phyloP scores from a whole-genome alignment of 1,140 invertebrate genomes.

The Rhopalosiphum padi region DNA sequence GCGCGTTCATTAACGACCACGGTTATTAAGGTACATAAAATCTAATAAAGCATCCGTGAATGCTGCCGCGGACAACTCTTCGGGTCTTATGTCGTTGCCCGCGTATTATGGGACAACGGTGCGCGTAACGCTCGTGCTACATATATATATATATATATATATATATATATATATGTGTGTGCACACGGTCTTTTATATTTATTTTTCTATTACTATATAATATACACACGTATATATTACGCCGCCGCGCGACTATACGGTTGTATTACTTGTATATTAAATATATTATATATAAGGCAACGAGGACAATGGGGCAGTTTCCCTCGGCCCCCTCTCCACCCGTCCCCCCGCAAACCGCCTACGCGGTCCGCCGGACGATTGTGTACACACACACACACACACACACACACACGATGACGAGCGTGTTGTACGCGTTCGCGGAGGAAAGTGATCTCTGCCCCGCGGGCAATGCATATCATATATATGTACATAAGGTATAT shows the following conservation, averaged over 20 bases:
- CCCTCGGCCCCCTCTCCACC: neutral
- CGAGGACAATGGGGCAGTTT: neutral
- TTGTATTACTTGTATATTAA: neutral
- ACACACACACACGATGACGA: neutral
- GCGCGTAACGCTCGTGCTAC: neutral
- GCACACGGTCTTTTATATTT: neutral
- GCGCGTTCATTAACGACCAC: neutral
- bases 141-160: neutral
- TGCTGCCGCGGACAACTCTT: neutral
- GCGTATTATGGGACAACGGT: neutral
- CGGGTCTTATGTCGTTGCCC: neutral
- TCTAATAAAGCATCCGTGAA: neutral
- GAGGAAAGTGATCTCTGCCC: slow-evolving; percentile 6
- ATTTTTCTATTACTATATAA: neutral
- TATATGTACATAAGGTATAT: too few species aligned
- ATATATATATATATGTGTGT: neutral
- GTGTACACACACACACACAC: neutral
- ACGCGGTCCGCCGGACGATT: neutral
- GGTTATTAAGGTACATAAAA: neutral
- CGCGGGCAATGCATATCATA: neutral
- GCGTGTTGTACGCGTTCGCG: neutral
- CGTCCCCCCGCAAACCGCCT: too few species aligned
- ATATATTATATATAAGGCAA: neutral
- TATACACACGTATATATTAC: too few species aligned
- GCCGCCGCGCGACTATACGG: neutral